A percentile compares a stretch with the other conserved stretches of the same genome.
These are phyloP conservation scores for Scrobipalpa costella DNA, from an alignment of 2,888 invertebrate genomes.

Conservation along the genomic window DNA sequence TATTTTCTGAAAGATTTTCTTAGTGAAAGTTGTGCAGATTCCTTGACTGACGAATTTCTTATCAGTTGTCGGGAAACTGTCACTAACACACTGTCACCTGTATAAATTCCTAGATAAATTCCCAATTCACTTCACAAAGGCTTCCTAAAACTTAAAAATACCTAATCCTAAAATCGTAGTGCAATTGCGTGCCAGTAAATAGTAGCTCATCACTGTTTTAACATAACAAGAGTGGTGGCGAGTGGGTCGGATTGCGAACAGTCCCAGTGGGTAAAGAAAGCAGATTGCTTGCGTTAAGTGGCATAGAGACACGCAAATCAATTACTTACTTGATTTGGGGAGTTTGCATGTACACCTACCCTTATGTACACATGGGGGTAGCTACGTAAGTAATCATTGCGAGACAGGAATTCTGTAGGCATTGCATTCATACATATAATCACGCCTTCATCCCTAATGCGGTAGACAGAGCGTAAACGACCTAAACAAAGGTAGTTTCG, in stretches of 20 bases:
- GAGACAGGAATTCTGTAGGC: too few relatives aligned
- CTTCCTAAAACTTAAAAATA: not conserved
- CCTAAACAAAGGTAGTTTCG: too few relatives aligned
- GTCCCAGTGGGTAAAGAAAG: not conserved
- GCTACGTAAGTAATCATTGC: not conserved
- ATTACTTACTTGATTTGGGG: constrained; percentile 16
- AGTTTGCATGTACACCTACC: constrained; percentile 24
- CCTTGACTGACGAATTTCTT: too few relatives aligned
- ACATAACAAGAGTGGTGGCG: not conserved
- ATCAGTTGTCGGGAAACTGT: too few relatives aligned
- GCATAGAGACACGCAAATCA: constrained; percentile 21
- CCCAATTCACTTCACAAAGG: not conserved
- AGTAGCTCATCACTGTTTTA: not conserved
- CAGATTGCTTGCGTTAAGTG: constrained; percentile 12
- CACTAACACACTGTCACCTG: too few relatives aligned
- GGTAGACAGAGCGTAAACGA: too few relatives aligned
- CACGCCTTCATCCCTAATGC: too few relatives aligned
- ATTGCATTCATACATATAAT: too few relatives aligned
- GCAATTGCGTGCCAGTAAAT: not conserved
- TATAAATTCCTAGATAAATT: too few relatives aligned
- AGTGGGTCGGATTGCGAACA: not conserved
- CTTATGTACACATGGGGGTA: constrained; percentile 16
- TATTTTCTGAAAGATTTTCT: too few relatives aligned
- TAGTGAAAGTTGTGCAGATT: too few relatives aligned
- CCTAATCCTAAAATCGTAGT: not conserved